These are phyloP conservation scores for Homarus americanus DNA, from an alignment of 1,140 invertebrate genomes.

Conservation along the genomic window DNA sequence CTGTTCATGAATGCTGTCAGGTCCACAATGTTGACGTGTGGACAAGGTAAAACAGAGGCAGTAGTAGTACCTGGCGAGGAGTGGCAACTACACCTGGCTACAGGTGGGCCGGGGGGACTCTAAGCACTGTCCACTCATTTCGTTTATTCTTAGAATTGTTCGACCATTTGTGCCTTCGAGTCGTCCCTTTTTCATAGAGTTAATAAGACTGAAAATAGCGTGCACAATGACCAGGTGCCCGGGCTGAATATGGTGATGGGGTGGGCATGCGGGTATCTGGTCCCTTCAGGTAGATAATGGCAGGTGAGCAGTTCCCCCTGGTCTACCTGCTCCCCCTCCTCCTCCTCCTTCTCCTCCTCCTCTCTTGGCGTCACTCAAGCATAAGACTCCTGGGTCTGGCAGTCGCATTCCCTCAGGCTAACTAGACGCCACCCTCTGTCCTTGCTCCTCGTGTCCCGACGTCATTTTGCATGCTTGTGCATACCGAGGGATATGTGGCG, in stretches of 20 bases:
- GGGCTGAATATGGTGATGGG: constrained; percentile 60
- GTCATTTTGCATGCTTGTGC: neutral
- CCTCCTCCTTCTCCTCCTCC: constrained; percentile 69
- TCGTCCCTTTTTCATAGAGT: constrained; percentile 35
- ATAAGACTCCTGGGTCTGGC: constrained; percentile 69
- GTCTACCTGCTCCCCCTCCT: constrained; percentile 57
- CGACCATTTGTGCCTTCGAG: constrained; percentile 24
- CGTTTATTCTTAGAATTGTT: constrained; percentile 68
- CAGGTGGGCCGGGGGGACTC: constrained; percentile 68
- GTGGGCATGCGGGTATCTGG: constrained; percentile 72
- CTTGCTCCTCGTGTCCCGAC: constrained; percentile 39
- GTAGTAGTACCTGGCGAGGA: constrained; percentile 33
- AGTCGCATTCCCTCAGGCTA: constrained; percentile 73
- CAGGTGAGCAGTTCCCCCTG: constrained; percentile 72
- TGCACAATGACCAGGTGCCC: constrained; percentile 41
- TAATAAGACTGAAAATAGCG: constrained; percentile 29
- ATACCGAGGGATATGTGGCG: constrained; percentile 29
- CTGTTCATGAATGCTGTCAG: neutral
- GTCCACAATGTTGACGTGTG: neutral
- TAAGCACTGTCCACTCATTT: constrained; percentile 58
- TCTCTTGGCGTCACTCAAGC: constrained; percentile 73
- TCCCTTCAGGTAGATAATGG: constrained; percentile 74
- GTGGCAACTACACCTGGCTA: constrained; percentile 58
- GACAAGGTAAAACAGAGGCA: neutral
- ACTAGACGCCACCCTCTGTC: constrained; percentile 68